These are phyloP conservation scores for Deroplatys truncata DNA, from an alignment of 2,888 invertebrate species.

Conservation along the genomic window DNA sequence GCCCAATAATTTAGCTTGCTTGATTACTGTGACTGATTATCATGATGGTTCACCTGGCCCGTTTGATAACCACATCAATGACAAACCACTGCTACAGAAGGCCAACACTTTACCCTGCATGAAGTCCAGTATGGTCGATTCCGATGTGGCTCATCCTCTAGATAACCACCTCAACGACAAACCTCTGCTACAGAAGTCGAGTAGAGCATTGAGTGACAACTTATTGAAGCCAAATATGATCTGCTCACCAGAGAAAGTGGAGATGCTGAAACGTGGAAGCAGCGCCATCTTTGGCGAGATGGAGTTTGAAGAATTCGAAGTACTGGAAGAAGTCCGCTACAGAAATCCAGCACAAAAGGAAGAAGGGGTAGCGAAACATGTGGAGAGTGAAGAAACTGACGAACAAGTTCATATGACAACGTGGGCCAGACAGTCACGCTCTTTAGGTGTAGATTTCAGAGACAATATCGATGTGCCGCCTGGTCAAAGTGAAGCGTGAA, in stretches of 20 bases:
- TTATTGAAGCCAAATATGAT: neutral
- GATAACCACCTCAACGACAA: too few relatives aligned
- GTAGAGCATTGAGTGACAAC: too few relatives aligned
- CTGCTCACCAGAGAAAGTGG: neutral
- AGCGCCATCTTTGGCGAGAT: constrained; percentile 53
- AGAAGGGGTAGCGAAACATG: too few relatives aligned
- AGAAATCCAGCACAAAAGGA: neutral
- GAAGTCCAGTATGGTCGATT: neutral
- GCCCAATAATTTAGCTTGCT: too few relatives aligned
- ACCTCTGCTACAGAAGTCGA: too few relatives aligned
- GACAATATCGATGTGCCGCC: neutral
- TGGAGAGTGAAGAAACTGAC: neutral
- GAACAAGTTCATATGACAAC: constrained; percentile 7
- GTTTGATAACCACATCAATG: too few relatives aligned
- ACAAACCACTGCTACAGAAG: neutral
- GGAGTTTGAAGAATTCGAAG: constrained; percentile 79
- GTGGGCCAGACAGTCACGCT: neutral
- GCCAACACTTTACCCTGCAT: neutral
- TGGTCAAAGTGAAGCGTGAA: neutral
- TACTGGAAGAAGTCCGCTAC: constrained; percentile 44
- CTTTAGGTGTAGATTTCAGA: neutral
- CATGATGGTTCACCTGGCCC: too few relatives aligned
- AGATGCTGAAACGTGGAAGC: neutral
- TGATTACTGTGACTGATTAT: neutral
- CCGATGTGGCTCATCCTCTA: neutral